Percentiles rank a stretch among this genome's conserved stretches.
Conservation (phyloP, 1,140 invertebrate species). For the Pemphigus obesinymphae region DNA sequence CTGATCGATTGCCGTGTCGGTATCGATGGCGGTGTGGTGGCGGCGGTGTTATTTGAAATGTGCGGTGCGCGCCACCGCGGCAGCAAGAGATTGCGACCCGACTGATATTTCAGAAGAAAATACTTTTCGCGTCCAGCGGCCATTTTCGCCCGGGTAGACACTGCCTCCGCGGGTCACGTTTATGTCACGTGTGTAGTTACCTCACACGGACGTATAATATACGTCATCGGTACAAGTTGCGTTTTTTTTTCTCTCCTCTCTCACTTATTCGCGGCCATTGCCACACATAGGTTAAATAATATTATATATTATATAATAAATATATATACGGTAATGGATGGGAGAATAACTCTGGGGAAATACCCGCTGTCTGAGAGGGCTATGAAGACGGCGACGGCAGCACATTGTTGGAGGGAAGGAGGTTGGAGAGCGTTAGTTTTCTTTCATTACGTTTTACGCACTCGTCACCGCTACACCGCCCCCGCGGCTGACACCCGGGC, state of each 20-base stretch:
- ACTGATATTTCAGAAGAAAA: not conserved
- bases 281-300: too few species aligned
- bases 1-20: not conserved
- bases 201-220: too few species aligned
- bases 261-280: too few species aligned
- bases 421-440: not conserved
- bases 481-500: not conserved
- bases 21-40: too few species aligned
- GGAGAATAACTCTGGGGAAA: not conserved
- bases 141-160: not conserved
- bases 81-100: not conserved
- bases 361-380: not conserved
- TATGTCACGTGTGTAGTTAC: too few species aligned
- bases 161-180: not conserved
- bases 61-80: not conserved
- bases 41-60: not conserved
- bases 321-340: constrained; percentile 14
- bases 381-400: not conserved
- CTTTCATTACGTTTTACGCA: constrained; percentile 1
- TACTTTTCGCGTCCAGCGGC: not conserved
- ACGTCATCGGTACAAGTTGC: too few species aligned
- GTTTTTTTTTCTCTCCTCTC: not conserved
- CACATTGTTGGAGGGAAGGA: too few species aligned
- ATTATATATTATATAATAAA: not conserved
- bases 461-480: too few species aligned